Conservation (phyloP, 2,888 invertebrate species). For the Melikaiella ostensackeni region DNA sequence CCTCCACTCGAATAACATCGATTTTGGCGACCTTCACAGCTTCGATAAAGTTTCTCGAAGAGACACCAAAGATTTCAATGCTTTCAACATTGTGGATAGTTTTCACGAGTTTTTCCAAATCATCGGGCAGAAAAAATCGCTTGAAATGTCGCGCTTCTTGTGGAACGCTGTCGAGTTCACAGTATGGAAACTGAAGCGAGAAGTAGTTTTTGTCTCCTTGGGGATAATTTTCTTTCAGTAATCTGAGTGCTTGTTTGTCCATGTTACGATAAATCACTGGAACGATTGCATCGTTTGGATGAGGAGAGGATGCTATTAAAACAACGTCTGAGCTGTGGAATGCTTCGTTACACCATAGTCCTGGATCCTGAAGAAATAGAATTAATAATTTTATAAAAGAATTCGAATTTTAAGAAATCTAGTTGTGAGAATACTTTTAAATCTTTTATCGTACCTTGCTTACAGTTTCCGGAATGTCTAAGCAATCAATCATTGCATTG, state of each 20-base stretch:
- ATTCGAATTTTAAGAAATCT: no score
- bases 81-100: conserved; percentile 65
- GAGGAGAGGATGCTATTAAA: conserved; percentile 71
- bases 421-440: no score
- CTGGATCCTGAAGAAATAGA: conserved; percentile 65
- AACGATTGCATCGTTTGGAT: conserved; percentile 52
- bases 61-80: conserved; percentile 59
- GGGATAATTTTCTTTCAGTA: conserved; percentile 67
- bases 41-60: conserved; percentile 63
- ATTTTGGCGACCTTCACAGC: conserved; percentile 63
- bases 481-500: conserved; percentile 70
- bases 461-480: conserved; percentile 66
- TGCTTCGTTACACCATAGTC: conserved; percentile 71
- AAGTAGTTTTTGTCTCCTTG: conserved; percentile 67
- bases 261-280: conserved; percentile 66
- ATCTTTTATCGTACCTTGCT: conserved; percentile 62
- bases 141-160: conserved; percentile 69
- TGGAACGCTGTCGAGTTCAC: conserved; percentile 67
- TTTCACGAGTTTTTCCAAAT: conserved; percentile 68
- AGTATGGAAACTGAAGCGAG: conserved; percentile 71
- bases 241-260: conserved; percentile 65
- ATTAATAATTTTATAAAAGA: neutral
- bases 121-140: conserved; percentile 67
- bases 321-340: conserved; percentile 68
- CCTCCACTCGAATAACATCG: conserved; percentile 55